Evolutionary conservation across 1,140 invertebrate species (phyloP), one percentile per base, ranked within the genome.

Genomic region (Halictus rubicundus): DNA sequence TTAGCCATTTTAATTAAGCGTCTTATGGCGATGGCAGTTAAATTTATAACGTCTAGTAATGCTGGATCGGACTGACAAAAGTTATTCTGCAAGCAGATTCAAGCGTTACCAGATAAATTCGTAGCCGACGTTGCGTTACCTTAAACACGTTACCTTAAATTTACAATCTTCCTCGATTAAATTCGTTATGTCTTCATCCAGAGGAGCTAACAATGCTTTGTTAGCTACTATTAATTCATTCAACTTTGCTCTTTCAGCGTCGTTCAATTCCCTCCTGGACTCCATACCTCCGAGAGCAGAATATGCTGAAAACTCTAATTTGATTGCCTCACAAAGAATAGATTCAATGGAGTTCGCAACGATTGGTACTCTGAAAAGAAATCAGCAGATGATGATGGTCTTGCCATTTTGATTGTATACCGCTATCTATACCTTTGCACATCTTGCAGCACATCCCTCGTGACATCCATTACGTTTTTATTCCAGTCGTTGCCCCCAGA

Each of bases 1-100:
- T 98, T 98, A 0, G 97, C 96, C 96, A 98, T 98, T 91, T 98
- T 97, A 85, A 98, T 98, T 27, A 99, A 93, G 54, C 98, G 94
- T 73, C 97, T 93, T 82, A 99, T 98, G 5, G 97, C 97, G 74
- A 98, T 95, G 5, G 98, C 97, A 1, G 97, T 98, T 88, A 99
- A 94, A 93, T 98, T 98, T 66, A 98, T 97, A 8, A 98, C 96
- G 86, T 96, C 96, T 63, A 98, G 92, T 1, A 98, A 91, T 52
- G 95, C 94, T 0, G 96, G 96, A 91, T 97, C 96, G 57, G 95
- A 94, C 74, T 94, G 93, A 64, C 93, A 94, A 71, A 94, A 92
- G 70, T 94, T 94, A 81, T 76, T 70, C 78, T 85, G 32, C 27
- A 81, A 86, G 54, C 1, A 42, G 65, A 82, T 70, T 25, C 54